These are phyloP conservation scores for Pseudochirops corinnae DNA, from an alignment of 2,797 vertebrate species.

Conservation along the genomic window DNA sequence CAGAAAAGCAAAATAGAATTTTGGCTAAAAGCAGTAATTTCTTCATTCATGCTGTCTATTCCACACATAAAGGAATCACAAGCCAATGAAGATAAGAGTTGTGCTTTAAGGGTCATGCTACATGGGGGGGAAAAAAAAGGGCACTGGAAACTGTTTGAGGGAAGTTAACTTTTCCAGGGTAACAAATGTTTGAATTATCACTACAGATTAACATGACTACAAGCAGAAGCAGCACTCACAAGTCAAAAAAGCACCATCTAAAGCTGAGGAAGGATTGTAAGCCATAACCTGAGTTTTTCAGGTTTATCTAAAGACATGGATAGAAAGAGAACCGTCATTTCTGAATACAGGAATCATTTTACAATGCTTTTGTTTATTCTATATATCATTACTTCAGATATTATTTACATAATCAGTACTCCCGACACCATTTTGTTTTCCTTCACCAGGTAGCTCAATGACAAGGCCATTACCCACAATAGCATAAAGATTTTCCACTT, in stretches of 20 bases:
- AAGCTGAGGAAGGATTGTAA: neutral
- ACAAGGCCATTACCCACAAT: neutral
- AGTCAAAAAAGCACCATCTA: neutral
- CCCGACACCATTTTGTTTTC: neutral
- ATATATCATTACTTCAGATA: constrained; percentile 48
- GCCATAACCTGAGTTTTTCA: neutral
- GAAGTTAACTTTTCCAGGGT: neutral
- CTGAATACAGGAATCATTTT: constrained; percentile 15
- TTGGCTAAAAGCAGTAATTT: constrained; percentile 1
- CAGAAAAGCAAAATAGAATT: neutral
- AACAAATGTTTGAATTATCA: constrained; percentile 19
- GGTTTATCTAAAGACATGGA: neutral
- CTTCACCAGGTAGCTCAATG: neutral
- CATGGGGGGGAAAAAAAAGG: constrained; percentile 22
- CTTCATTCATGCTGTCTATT: constrained; percentile 10
- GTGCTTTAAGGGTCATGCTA: constrained; percentile 64
- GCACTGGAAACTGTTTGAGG: constrained; percentile 50
- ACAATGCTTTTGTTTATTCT: constrained; percentile 35
- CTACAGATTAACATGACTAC: neutral
- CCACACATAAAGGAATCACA: constrained; percentile 22
- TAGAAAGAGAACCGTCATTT: constrained; percentile 20
- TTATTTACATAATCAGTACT: constrained; percentile 22
- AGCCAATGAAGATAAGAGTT: constrained; percentile 52
- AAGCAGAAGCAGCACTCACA: constrained; percentile 7
- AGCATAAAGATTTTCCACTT: constrained; percentile 53